Evolutionary conservation across 2,797 vertebrate species (phyloP), one percentile per base, ranked within the genome.

Genomic region (Fringilla coelebs): DNA sequence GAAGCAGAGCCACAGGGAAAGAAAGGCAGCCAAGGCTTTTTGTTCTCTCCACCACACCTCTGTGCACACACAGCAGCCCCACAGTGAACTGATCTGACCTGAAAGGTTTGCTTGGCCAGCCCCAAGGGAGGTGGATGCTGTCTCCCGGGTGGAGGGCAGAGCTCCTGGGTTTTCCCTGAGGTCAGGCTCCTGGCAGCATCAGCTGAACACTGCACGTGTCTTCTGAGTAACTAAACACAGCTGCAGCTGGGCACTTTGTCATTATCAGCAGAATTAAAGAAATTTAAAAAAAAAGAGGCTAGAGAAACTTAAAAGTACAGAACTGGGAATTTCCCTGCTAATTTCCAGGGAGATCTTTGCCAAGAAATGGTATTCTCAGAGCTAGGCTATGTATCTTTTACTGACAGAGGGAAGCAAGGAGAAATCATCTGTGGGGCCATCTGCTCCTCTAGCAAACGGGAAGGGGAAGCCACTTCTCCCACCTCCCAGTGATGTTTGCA

Each of bases 381-480:
- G 67, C 41, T 57, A 79, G n/a, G 60, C 61, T 94, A 34, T 3
- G 0, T 57, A 52, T 79, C 90, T 89, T 91, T 84, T 85, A 87
- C 71, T 15, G 18, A 95, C 78, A 94, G 94, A 96, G 91, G 71
- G 85, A 94, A 95, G 71, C 43, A 93, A 85, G 61, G 57, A 89
- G 68, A 67, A 79, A 71, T 91, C 88, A 91, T 88, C 96, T 96
- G 92, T 58, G 71, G 67, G 52, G 17, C 94, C 94, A 90, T 94
- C 94, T 97, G 96, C 52, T 96, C 28, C 77, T 63, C 61, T 8
- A 85, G 83, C 67, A 72, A 90, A 89, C 0, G 17, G 83, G 74
- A 96, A 92, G 51, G 54, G 86, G 91, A 93, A 96, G 74, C 41
- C 77, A 93, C 74, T 84, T 90, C 72, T 95, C 83, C 74, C 89